Base-by-base conservation (phyloP, 1,140 invertebrate species). In the Armadillidium nasatum region DNA sequence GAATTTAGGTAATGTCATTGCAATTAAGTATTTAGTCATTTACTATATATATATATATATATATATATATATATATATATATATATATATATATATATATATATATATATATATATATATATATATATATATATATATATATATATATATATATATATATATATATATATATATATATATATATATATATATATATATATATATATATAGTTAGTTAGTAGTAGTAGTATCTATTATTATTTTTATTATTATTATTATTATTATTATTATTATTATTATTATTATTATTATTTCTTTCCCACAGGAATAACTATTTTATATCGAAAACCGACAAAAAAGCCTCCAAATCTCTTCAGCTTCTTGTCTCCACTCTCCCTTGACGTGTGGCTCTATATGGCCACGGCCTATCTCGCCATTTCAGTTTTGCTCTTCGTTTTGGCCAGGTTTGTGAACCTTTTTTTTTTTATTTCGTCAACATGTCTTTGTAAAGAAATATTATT, bases 341-440 rank as follows among this genome's bases (percentile, higher is more conserved):
- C 83, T 0, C 71, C 77, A 2, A 76, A 84, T 33, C 76, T 86
- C 21, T 82, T 87, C 82, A 83, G 83, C 22, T 87, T 86, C 77
- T 78, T 87, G 54, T 84, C 84, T 19, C 86, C 86, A 7, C 84
- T 88, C 45, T 85, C 84, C 7, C 79, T 85, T 13, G 83, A 84
- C 43, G 87, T 87, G 33, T 87, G 86, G 86, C 82, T 86, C 46
- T 84, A 82, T 68, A 83, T 86, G 60, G 80, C 83, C 9, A 81
- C 82, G 11, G 82, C 85, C n/a, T 87, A 87, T 77, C 77, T 85
- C 9, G 82, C 82, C n/a, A 84, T 87, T 23, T 84, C 84, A 22
- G 79, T 84, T 11, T 82, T 86, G 7, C 83, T 87, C 77, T 87
- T 85, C 77, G 50, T 87, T 22, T 76, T 83, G 80, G 79, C 84